Evolutionary conservation across 2,888 invertebrate species (phyloP).

Genomic region (Nomada hirtipes): DNA sequence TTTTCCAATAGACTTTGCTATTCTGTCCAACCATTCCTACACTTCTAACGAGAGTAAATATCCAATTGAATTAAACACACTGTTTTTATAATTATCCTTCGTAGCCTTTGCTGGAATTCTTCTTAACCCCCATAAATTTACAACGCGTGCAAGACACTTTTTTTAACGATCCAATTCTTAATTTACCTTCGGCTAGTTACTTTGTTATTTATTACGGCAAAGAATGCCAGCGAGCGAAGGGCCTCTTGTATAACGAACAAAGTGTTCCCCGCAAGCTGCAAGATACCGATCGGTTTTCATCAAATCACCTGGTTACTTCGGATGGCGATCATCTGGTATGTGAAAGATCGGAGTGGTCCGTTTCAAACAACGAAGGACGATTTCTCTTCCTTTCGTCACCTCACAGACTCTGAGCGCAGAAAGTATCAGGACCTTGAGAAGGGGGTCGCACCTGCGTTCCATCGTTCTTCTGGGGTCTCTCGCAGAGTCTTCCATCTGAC

Average conservation of each 20-base stretch:
- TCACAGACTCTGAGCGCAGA: constrained; percentile 48
- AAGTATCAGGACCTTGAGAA: constrained; percentile 67
- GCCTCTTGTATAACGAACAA: neutral
- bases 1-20: too few relatives aligned
- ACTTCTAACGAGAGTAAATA: too few relatives aligned
- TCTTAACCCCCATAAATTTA: too few relatives aligned
- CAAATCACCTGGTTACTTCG: constrained; percentile 61
- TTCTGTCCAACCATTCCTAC: too few relatives aligned
- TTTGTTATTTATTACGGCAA: too few relatives aligned
- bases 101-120: too few relatives aligned
- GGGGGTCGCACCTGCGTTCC: constrained; percentile 79
- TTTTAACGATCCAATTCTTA: too few relatives aligned
- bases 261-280: constrained; percentile 26
- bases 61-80: too few relatives aligned
- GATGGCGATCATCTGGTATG: constrained; percentile 49
- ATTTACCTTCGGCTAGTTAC: too few relatives aligned
- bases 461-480: constrained; percentile 48
- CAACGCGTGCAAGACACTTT: too few relatives aligned
- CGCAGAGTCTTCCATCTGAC: constrained; percentile 24
- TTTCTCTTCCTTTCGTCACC: constrained; percentile 69
- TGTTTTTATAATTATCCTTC: too few relatives aligned
- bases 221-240: constrained; percentile 17
- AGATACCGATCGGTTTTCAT: constrained; percentile 19
- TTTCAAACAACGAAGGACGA: constrained; percentile 67
- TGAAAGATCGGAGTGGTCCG: constrained; percentile 43